Conservation (phyloP, 2,113 vertebrate species). For the Equus przewalskii region DNA sequence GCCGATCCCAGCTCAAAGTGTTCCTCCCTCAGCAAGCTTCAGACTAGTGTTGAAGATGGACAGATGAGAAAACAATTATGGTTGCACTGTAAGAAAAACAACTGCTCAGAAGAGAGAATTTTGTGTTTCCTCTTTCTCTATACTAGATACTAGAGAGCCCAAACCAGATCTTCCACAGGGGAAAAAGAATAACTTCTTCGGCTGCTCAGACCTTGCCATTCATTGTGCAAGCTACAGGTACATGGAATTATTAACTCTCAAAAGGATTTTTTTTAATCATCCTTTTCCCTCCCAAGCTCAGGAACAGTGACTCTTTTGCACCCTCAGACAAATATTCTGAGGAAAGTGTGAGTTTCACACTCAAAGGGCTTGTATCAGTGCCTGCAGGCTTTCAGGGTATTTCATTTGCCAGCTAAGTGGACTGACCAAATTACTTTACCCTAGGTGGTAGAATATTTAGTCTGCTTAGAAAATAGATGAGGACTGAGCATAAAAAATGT, state of each 20-base stretch:
- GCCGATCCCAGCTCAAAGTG: not conserved
- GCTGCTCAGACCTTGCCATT: not conserved
- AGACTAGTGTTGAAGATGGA: constrained; percentile 33
- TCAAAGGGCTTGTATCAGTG: not conserved
- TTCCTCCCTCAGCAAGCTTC: not conserved
- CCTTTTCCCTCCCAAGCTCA: not conserved
- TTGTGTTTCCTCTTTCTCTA: not conserved
- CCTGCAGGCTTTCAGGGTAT: not conserved
- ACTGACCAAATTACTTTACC: not conserved
- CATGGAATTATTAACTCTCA: not conserved
- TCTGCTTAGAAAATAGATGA: not conserved
- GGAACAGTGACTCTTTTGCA: not conserved
- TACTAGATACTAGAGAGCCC: too few relatives aligned
- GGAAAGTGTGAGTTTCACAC: not conserved
- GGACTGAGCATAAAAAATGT: not conserved
- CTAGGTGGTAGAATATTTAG: not conserved
- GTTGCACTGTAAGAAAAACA: not conserved
- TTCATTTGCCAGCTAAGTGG: not conserved
- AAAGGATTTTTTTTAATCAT: not conserved
- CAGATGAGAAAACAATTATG: not conserved
- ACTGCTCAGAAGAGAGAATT: not conserved
- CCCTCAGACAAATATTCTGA: not conserved
- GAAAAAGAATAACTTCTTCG: not conserved
- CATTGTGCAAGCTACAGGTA: not conserved
- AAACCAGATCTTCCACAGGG: not conserved